Percentiles rank a stretch among this genome's conserved stretches.
phyloP scores from a whole-genome alignment of 2,797 vertebrate genomes.

The Orientallactaga sibirica region DNA sequence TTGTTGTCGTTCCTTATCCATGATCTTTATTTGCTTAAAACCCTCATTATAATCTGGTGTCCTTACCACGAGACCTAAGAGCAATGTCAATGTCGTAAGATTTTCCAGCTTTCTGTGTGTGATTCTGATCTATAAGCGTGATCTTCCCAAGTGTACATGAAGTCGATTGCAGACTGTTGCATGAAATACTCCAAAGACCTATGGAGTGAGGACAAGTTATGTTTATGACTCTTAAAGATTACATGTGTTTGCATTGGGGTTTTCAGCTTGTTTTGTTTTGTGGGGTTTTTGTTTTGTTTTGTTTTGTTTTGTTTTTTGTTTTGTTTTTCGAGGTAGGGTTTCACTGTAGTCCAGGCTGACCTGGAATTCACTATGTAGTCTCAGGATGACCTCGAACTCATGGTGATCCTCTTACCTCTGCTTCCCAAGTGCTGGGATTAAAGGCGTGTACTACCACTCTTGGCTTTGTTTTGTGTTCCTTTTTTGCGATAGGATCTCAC shows the following conservation, averaged over 20 bases:
- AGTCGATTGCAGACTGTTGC: neutral
- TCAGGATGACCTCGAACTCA: too few relatives aligned
- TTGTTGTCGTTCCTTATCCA: neutral
- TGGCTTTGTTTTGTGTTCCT: too few relatives aligned
- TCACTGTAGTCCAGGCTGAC: too few relatives aligned
- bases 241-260: neutral
- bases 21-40: neutral
- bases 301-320: too few relatives aligned
- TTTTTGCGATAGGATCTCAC: too few relatives aligned
- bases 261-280: neutral
- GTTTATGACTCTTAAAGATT: constrained; percentile 10
- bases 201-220: neutral
- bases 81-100: neutral
- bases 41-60: neutral
- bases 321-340: neutral
- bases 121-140: neutral
- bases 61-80: neutral
- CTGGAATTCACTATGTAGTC: too few relatives aligned
- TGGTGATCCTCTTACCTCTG: too few relatives aligned
- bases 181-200: constrained; percentile 34
- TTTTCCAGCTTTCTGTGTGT: neutral
- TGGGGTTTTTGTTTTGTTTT: too few relatives aligned
- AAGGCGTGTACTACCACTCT: too few relatives aligned
- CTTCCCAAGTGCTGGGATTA: too few relatives aligned
- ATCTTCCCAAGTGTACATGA: neutral